phyloP scores from a whole-genome alignment of 2,113 vertebrate species.

The Apodemus speciosus region DNA sequence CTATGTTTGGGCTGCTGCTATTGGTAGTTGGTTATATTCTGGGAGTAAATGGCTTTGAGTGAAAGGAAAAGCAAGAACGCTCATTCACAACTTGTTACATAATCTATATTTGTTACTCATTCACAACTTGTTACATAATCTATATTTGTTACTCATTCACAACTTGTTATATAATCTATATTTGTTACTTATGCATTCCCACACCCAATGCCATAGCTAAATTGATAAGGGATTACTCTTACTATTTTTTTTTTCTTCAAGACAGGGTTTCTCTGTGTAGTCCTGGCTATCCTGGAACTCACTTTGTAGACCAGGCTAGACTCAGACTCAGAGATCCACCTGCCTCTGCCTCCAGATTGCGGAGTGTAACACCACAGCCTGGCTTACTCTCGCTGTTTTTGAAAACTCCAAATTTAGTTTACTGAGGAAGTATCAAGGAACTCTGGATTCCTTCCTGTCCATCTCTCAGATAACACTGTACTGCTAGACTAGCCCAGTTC shows the following conservation, averaged over 20 bases:
- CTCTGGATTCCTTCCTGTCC: neutral
- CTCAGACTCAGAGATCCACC: neutral
- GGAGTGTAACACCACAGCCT: neutral
- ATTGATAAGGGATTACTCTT: neutral
- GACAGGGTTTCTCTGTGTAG: neutral
- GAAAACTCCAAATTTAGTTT: slow-evolving; percentile 28
- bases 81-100: slow-evolving; percentile 25
- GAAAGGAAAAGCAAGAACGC: slow-evolving; percentile 1
- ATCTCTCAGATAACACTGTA: neutral
- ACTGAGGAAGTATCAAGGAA: neutral
- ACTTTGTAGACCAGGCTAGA: neutral
- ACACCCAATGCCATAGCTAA: neutral
- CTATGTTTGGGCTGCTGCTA: neutral
- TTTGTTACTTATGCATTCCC: neutral
- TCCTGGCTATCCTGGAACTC: neutral
- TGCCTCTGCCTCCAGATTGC: neutral
- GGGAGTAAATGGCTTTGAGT: neutral
- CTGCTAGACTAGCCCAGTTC: neutral
- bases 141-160: slow-evolving; percentile 11
- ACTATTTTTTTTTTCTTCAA: neutral
- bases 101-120: neutral
- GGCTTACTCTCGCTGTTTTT: neutral
- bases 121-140: too few relatives aligned
- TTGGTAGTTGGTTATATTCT: neutral
- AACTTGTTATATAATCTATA: neutral